These are phyloP conservation scores for Hypomesus transpacificus DNA, from an alignment of 2,113 vertebrate genomes.

Conservation along the genomic window DNA sequence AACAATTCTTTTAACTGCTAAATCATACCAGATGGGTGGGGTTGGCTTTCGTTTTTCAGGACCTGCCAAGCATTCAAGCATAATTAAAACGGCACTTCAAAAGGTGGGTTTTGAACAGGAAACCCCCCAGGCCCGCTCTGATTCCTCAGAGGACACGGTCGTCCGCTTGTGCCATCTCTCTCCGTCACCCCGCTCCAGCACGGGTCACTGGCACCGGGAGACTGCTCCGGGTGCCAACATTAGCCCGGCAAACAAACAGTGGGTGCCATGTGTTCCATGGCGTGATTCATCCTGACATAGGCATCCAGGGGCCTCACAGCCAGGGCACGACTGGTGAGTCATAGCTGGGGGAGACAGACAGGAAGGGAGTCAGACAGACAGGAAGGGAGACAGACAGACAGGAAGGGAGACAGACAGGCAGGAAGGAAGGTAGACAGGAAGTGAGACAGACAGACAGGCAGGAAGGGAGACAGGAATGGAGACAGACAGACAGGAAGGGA, in stretches of 20 bases:
- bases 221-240: conserved; percentile 39
- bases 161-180: neutral
- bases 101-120: too few species aligned
- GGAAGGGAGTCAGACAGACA: neutral
- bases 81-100: too few species aligned
- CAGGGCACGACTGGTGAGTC: conserved; percentile 43
- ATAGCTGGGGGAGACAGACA: conserved; percentile 24
- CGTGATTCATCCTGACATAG: conserved; percentile 52
- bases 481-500: too few species aligned
- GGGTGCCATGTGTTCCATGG: conserved; percentile 38
- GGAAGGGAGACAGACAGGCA: conserved; percentile 10
- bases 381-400: neutral
- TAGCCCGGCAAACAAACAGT: conserved; percentile 36
- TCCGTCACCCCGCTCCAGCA: conserved; percentile 29
- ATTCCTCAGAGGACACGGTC: conserved; percentile 1
- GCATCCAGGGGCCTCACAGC: conserved; percentile 4
- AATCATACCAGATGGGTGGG: too few species aligned
- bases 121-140: too few species aligned
- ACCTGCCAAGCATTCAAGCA: too few species aligned
- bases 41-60: too few species aligned
- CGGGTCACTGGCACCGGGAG: conserved; percentile 30
- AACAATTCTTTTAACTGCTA: too few species aligned
- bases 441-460: too few species aligned
- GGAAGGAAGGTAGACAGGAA: too few species aligned
- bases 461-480: too few species aligned